phyloP scores from a whole-genome alignment of 2,888 invertebrate species.

The Cephus spinipes region DNA sequence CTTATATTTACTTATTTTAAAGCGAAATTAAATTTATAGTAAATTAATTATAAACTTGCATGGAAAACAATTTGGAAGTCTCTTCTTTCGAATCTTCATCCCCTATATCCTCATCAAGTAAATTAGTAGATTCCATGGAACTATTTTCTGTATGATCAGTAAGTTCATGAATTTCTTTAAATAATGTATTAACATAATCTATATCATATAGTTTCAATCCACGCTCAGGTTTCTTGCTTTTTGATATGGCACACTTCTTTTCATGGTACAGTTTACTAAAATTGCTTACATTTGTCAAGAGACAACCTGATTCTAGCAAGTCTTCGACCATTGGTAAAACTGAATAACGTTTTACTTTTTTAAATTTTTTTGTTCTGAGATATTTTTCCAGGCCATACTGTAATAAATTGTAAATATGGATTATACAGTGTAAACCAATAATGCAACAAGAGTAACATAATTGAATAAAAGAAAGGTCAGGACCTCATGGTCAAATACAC shows the following conservation, averaged over 20 bases:
- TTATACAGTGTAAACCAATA: too few relatives aligned
- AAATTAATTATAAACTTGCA: constrained; percentile 5
- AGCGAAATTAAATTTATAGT: neutral
- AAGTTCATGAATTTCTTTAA: neutral
- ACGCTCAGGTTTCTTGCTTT: constrained; percentile 15
- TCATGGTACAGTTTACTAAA: constrained; percentile 45
- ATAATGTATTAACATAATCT: neutral
- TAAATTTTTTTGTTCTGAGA: constrained; percentile 32
- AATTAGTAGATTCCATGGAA: constrained; percentile 15
- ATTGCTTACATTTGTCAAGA: constrained; percentile 38
- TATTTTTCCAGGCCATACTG: constrained; percentile 54
- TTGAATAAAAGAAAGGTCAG: too few relatives aligned
- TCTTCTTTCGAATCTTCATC: constrained; percentile 33
- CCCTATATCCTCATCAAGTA: constrained; percentile 42
- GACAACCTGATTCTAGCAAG: constrained; percentile 36
- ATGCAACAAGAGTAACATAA: too few relatives aligned
- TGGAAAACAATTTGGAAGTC: constrained; percentile 30
- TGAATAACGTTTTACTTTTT: constrained; percentile 42
- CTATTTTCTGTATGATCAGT: too few relatives aligned
- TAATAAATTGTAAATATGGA: constrained; percentile 12
- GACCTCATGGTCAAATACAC: constrained; percentile 54
- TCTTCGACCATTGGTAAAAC: constrained; percentile 41
- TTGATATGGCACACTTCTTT: constrained; percentile 21
- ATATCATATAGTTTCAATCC: constrained; percentile 18
- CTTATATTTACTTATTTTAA: neutral